Base-by-base conservation (phyloP, 2,797 vertebrate genomes). In the Gallirallus australis region DNA sequence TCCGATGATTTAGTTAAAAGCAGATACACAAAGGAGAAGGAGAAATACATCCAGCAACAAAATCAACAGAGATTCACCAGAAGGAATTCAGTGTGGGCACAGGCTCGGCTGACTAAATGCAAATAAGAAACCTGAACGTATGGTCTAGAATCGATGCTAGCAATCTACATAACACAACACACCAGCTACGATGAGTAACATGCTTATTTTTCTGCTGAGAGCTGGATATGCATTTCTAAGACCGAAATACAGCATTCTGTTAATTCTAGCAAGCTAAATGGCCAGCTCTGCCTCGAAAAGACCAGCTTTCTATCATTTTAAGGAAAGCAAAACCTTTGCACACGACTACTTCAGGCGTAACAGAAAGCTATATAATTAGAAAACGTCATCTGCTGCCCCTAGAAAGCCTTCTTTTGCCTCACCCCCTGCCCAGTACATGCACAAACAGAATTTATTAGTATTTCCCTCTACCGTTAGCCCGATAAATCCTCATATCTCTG, bases 31-130 rank as follows among this genome's bases (percentile, higher is more conserved):
- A 96, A 97, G 97, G 97, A 94, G 93, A 96, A 97, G 21, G 47
- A 47, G 86, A 96, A 96, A 97, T 94, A 78, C 28, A 97, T 50
- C 57, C 63, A 57, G 91, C 89, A 86, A 92, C 93, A 96, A 95
- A 96, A 98, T 95, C 97, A 72, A 96, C 96, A 96, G 65, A 89
- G 96, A 97, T 97, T 94, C 94, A 96, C 81, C 96, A 91, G 91
- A 71, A 84, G 30, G 63, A 61, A 89, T 89, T 91, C 71, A 31
- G 76, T 95, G 97, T 95, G 93, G 96, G 94, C 95, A 88, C 65
- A 92, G 71, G 19, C 45, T 78, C 85, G 83, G 95, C 24, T 88
- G 95, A 94, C 73, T 53, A n/a, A 82, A 96, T 69, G 93, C 91
- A 97, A 97, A 95, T 77, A 84, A 47, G 94, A 80, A 95, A 73